Conservation (phyloP, 23 tunicate genomes). For the Phallusia fumigata region DNA sequence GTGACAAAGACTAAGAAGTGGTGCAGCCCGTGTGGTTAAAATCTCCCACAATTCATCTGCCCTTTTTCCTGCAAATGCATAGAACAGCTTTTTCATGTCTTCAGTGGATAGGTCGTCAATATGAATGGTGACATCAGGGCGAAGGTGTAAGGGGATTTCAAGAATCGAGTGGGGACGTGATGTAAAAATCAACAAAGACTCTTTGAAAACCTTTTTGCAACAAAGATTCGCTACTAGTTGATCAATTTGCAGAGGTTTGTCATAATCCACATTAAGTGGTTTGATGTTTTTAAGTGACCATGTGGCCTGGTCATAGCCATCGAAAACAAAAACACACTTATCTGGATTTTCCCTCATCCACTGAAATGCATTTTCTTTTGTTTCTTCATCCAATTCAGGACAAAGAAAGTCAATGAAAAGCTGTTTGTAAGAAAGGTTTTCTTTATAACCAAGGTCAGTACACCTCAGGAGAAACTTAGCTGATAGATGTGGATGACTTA, state of each 20-base stretch:
- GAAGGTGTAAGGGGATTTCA: background rate
- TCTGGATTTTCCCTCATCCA: slow-evolving; percentile 17
- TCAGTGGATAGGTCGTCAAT: slow-evolving; percentile 9
- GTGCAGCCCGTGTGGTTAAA: slow-evolving; percentile 1
- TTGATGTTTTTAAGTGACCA: background rate
- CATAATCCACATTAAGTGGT: slow-evolving; percentile 4
- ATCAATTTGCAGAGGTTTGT: background rate
- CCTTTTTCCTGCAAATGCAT: background rate
- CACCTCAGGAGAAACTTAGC: background rate
- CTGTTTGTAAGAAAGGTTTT: background rate
- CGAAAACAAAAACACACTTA: slow-evolving; percentile 19
- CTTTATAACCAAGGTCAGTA: slow-evolving; percentile 1
- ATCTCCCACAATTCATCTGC: slow-evolving; percentile 12
- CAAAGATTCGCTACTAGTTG: slow-evolving; percentile 25
- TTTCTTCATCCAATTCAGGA: background rate
- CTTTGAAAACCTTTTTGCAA: background rate
- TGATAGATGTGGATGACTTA: background rate
- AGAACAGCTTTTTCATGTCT: slow-evolving; percentile 16
- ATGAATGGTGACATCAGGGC: slow-evolving; percentile 18
- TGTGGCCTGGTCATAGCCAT: slow-evolving; percentile 20
- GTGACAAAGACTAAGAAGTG: slow-evolving; percentile 5
- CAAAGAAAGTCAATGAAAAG: slow-evolving; percentile 4
- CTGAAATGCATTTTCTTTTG: background rate
- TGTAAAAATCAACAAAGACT: slow-evolving; percentile 11
- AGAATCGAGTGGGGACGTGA: slow-evolving; percentile 19